Evolutionary conservation across 2,113 vertebrate species (phyloP), one percentile per base, ranked within the genome.

Genomic region (Desmodus rotundus): DNA sequence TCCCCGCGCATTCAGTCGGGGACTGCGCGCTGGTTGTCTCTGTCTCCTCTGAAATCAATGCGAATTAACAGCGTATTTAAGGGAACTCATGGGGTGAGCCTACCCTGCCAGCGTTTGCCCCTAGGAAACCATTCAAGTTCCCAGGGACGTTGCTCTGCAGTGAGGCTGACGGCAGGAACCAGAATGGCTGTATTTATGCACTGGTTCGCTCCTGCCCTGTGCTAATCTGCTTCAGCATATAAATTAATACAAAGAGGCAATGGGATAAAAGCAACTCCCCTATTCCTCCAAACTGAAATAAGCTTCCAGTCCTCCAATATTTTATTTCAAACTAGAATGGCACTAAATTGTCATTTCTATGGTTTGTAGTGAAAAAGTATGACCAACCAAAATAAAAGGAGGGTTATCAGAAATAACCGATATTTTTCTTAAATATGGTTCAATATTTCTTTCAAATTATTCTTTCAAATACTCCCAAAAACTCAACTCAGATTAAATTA

Each of bases 261-360:
- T 70, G 84, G 96, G 83, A 93, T 70, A 95, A 96, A 95, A 92
- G 85, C 80, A 74, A 83, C 88, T 91, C 56, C 58, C 81, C 88
- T 43, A 47, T 83, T 97, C 96, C 84, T 98, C 96, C 84, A 85
- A 94, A 92, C 89, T 72, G 76, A 97, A 95, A 95, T 95, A 97
- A 84, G 80, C 96, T 54, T 96, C 89, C 70, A 63, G 72, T 74
- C 43, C 81, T 87, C 54, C 61, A 52, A 86, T 65, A 88, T 87
- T 96, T 95, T 92, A 74, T 85, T 85, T 95, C 94, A 58, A 91
- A 90, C 82, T 36, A 91, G 38, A 94, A 41, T 28, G 74, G 52
- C 61, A 56, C 22, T n/a, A 38, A 93, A 83, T 70, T 93, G 82
- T 94, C 74, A 89, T 74, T 87, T 94, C 84, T 83, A 36, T 26